These are phyloP conservation scores for Synanthedon formicaeformis DNA, from an alignment of 2,888 invertebrate genomes.

Conservation along the genomic window DNA sequence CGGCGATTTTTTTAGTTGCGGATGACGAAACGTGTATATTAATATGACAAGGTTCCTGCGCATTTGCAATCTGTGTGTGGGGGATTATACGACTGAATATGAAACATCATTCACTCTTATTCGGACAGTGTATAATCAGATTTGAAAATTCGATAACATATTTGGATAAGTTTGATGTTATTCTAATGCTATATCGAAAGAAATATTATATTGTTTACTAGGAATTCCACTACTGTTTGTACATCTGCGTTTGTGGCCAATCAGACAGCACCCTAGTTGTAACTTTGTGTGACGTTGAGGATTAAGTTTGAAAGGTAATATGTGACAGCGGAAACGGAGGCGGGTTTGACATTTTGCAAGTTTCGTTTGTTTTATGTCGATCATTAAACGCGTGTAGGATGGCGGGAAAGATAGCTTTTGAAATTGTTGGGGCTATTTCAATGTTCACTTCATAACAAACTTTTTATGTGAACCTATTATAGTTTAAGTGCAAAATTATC, in stretches of 20 bases:
- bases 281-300: slow-evolving; percentile 1
- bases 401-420: neutral
- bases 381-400: neutral
- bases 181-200: neutral
- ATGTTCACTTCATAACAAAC: neutral
- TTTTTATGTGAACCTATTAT: no score
- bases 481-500: no score
- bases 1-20: no score
- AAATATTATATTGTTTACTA: neutral
- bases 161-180: no score
- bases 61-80: no score
- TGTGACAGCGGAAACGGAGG: neutral
- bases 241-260: neutral
- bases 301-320: neutral
- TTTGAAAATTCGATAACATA: no score
- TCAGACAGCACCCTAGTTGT: slow-evolving; percentile 1
- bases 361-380: neutral
- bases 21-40: no score
- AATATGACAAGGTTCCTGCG: no score
- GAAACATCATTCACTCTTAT: no score
- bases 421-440: neutral
- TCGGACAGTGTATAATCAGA: no score
- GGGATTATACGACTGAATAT: no score
- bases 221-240: neutral
- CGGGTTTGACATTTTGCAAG: neutral